phyloP scores from a whole-genome alignment of 2,797 vertebrate species.

The Iguana delicatissima region DNA sequence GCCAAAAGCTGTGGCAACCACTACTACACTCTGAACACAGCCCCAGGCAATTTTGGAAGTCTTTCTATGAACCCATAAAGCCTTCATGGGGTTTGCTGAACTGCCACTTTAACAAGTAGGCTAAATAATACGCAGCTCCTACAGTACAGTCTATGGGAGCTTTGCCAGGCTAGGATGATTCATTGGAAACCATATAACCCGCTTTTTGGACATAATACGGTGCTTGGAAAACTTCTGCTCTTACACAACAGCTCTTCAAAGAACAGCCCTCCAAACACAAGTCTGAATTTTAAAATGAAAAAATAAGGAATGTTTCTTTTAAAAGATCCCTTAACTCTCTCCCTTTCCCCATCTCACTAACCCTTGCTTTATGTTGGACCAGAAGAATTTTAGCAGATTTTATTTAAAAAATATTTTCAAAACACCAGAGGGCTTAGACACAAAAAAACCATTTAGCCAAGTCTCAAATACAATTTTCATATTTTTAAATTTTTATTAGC shows the following conservation, averaged over 20 bases:
- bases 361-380: neutral
- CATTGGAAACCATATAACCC: conserved; percentile 39
- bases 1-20: neutral
- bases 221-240: conserved; percentile 27
- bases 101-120: neutral
- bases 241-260: conserved; percentile 41
- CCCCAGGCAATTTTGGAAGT: neutral
- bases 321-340: neutral
- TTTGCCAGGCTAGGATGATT: conserved; percentile 39
- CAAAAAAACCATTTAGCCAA: neutral
- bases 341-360: neutral
- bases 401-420: neutral
- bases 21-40: neutral
- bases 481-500: conserved; percentile 37
- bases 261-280: neutral
- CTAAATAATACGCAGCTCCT: neutral
- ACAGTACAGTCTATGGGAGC: neutral
- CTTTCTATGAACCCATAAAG: neutral
- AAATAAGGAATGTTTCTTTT: neutral
- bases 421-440: neutral
- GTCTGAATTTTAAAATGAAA: neutral
- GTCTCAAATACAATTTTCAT: conserved; percentile 31
- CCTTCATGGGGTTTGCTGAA: neutral
- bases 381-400: conserved; percentile 21
- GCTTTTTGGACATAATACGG: neutral